These are phyloP conservation scores for Sardina pilchardus DNA, from an alignment of 2,113 vertebrate species.

Conservation along the genomic window DNA sequence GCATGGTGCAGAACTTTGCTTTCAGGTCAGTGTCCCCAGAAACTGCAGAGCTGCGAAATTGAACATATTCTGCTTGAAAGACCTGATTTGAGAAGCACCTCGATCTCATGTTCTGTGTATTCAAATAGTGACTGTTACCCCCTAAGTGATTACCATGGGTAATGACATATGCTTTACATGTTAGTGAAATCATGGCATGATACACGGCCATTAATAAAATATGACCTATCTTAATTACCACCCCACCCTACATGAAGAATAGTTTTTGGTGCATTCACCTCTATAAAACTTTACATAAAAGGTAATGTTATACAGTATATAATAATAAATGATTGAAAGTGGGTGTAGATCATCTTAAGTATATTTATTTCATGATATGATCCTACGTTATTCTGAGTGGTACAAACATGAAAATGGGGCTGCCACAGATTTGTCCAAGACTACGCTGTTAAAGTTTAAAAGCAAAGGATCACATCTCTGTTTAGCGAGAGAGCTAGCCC, in stretches of 20 bases:
- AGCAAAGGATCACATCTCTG: slow-evolving; percentile 3
- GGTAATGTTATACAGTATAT: not conserved
- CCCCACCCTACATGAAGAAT: not conserved
- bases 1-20: not conserved
- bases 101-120: not conserved
- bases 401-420: not conserved
- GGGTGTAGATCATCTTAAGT: not conserved
- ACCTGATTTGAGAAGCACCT: no score
- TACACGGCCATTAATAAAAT: no score
- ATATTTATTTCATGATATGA: not conserved
- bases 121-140: not conserved
- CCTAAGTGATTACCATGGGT: not conserved
- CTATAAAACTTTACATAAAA: not conserved
- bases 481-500: not conserved
- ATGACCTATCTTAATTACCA: no score
- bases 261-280: not conserved
- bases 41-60: not conserved
- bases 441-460: not conserved
- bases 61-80: not conserved
- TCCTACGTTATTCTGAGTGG: not conserved
- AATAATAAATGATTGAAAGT: not conserved
- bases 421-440: not conserved
- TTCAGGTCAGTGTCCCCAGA: not conserved
- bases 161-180: not conserved
- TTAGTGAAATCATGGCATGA: no score